These are phyloP conservation scores for Mustela lutreola DNA, from an alignment of 2,113 vertebrate species.

Conservation along the genomic window DNA sequence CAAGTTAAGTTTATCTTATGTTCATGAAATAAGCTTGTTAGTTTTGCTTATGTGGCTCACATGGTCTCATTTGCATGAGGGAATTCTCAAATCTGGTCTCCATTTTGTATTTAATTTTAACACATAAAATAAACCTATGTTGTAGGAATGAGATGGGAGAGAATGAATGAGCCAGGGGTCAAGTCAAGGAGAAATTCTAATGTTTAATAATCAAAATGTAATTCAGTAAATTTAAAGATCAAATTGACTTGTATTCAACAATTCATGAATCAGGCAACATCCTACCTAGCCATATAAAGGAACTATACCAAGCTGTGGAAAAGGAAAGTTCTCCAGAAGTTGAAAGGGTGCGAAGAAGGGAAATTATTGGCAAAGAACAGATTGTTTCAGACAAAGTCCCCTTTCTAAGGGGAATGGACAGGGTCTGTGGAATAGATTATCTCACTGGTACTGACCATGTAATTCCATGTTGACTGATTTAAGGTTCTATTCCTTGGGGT, in stretches of 20 bases:
- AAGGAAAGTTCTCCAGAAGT: background rate
- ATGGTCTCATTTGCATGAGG: background rate
- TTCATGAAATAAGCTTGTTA: background rate
- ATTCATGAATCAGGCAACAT: background rate
- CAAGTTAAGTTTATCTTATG: background rate
- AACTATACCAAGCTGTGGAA: background rate
- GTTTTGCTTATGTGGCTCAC: background rate
- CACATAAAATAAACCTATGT: constrained; percentile 15
- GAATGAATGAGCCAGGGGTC: background rate
- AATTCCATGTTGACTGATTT: background rate
- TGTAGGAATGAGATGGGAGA: background rate
- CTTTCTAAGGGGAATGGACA: background rate
- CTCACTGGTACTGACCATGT: background rate
- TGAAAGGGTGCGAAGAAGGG: background rate
- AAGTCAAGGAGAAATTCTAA: background rate
- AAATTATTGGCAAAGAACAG: background rate
- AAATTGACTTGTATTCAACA: background rate
- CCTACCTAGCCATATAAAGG: background rate
- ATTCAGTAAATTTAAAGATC: background rate
- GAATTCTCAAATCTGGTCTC: background rate
- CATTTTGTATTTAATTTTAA: background rate
- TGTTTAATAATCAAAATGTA: background rate
- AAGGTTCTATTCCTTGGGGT: background rate
- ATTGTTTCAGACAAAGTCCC: background rate
- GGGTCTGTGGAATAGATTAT: background rate